Evolutionary conservation across 2,888 invertebrate species (phyloP).

Genomic region (Nowickia ferox): DNA sequence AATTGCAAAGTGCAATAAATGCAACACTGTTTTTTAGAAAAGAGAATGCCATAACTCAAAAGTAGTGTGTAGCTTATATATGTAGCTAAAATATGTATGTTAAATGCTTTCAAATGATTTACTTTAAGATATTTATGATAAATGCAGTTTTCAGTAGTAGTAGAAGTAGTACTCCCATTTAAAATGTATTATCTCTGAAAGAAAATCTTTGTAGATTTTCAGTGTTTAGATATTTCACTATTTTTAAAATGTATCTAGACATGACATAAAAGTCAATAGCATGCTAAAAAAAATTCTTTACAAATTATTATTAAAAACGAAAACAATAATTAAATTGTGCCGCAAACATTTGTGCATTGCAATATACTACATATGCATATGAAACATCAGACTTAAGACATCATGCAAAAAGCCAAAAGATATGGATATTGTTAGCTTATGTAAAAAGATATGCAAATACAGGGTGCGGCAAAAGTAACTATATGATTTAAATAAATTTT

Average conservation of each 20-base stretch:
- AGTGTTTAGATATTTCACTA: conserved; percentile 1
- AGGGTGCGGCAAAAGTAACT: no score
- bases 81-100: background rate
- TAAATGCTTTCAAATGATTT: background rate
- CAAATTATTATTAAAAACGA: no score
- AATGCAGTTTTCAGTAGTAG: background rate
- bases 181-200: background rate
- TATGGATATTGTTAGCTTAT: no score
- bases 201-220: background rate
- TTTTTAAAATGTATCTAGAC: background rate
- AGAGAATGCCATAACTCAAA: background rate
- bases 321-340: no score
- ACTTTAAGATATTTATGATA: background rate
- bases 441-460: no score
- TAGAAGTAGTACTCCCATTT: background rate
- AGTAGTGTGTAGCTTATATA: conserved; percentile 12
- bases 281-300: background rate
- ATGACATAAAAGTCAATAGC: background rate
- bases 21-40: no score
- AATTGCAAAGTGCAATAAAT: no score
- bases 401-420: no score
- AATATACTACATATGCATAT: no score
- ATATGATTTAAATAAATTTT: no score
- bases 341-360: no score
- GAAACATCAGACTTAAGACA: no score